Conservation (phyloP, 1,140 invertebrate genomes). For the Penaeus vannamei region DNA sequence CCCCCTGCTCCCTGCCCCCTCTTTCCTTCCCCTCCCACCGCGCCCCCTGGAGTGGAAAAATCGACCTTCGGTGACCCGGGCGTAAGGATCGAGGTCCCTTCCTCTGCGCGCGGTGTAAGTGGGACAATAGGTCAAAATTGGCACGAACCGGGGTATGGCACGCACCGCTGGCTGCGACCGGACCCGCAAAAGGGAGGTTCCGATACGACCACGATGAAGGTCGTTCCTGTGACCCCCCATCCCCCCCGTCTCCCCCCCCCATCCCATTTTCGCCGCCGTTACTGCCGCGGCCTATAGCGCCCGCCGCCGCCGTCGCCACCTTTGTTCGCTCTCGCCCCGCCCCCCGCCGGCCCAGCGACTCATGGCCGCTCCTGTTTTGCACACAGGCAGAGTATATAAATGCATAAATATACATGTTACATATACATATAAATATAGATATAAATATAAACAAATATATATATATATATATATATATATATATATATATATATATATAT, state of each 20-base stretch:
- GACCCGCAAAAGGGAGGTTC: conserved; percentile 12
- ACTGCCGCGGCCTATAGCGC: background rate
- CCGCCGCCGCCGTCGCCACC: background rate
- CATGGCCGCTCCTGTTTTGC: too few species aligned
- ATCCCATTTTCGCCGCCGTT: background rate
- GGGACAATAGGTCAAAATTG: conserved; percentile 62
- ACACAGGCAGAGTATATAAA: too few species aligned
- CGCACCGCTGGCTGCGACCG: conserved; percentile 49
- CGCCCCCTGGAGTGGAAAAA: background rate
- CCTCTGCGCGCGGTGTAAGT: conserved; percentile 32
- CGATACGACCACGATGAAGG: background rate
- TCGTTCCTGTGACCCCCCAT: background rate
- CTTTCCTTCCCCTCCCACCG: background rate
- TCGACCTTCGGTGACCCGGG: background rate
- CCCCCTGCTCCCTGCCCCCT: too few species aligned
- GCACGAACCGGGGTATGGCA: conserved; percentile 58
- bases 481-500: too few species aligned
- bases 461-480: too few species aligned
- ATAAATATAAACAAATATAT: too few species aligned
- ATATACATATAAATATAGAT: too few species aligned
- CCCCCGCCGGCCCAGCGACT: too few species aligned
- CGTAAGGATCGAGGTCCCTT: conserved; percentile 5
- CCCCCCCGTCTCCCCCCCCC: background rate
- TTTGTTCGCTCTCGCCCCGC: too few species aligned
- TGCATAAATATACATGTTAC: too few species aligned